Conservation (phyloP, 1,140 invertebrate species). For the Drosophila micromelanica region DNA sequence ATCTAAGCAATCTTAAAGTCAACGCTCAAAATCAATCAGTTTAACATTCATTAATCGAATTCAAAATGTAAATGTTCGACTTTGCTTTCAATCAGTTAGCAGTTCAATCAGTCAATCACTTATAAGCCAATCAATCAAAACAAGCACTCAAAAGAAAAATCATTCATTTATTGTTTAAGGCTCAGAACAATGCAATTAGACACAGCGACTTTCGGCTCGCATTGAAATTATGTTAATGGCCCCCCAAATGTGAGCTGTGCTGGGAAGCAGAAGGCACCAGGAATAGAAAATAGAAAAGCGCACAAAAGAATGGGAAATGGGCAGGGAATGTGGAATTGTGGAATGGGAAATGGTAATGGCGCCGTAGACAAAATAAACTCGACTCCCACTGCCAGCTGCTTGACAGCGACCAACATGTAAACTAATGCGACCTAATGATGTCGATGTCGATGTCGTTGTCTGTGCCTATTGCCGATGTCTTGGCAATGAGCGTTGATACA, state of each 20-base stretch:
- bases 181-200: conserved; percentile 39
- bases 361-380: conserved; percentile 6
- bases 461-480: conserved; percentile 22
- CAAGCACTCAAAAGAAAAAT: conserved; percentile 4
- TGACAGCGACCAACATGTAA: conserved; percentile 57
- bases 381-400: conserved; percentile 20
- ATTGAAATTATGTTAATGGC: conserved; percentile 41
- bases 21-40: too few species aligned
- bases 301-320: conserved; percentile 10
- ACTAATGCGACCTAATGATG: conserved; percentile 60
- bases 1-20: too few species aligned
- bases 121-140: conserved; percentile 37
- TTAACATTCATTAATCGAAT: too few species aligned
- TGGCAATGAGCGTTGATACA: conserved; percentile 19
- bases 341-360: conserved; percentile 15
- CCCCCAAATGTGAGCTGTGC: not conserved
- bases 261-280: not conserved
- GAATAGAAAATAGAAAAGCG: conserved; percentile 10
- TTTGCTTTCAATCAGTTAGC: conserved; percentile 13
- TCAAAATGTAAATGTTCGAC: too few species aligned
- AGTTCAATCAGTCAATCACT: conserved; percentile 36
- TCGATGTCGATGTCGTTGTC: conserved; percentile 15
- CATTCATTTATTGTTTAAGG: conserved; percentile 8
- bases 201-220: conserved; percentile 24
- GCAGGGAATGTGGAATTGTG: too few species aligned